Percentiles rank a stretch among this genome's conserved stretches.
phyloP scores from a whole-genome alignment of 2,113 vertebrate species.

The Fregetta grallaria region DNA sequence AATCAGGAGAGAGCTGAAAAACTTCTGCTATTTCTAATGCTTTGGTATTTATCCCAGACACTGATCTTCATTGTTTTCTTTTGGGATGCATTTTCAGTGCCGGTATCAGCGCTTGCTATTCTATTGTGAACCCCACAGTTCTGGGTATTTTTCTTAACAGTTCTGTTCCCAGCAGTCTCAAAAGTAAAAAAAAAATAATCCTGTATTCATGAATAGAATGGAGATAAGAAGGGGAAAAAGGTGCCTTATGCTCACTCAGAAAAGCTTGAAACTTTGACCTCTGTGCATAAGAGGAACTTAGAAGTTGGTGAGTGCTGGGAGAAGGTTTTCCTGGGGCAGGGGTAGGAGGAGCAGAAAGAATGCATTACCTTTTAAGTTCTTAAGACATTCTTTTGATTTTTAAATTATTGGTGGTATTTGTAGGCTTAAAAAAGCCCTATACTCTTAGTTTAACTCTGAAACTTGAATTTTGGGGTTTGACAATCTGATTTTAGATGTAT shows the following conservation, averaged over 20 bases:
- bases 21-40: neutral
- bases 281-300: neutral
- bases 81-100: neutral
- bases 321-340: neutral
- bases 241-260: neutral
- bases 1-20: neutral
- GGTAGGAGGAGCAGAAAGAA: neutral
- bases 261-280: neutral
- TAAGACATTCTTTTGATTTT: neutral
- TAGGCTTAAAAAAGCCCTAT: neutral
- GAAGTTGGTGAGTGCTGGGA: neutral
- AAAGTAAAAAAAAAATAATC: neutral
- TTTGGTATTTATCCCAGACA: neutral
- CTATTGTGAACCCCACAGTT: neutral
- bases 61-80: neutral
- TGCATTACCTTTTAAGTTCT: neutral
- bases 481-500: neutral
- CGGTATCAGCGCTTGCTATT: neutral
- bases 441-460: neutral
- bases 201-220: neutral
- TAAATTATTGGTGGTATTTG: neutral
- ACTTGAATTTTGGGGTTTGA: neutral
- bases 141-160: neutral
- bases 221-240: neutral
- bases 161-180: neutral